Base-by-base conservation (phyloP, 2,113 vertebrate species). In the Zosterops borbonicus region DNA sequence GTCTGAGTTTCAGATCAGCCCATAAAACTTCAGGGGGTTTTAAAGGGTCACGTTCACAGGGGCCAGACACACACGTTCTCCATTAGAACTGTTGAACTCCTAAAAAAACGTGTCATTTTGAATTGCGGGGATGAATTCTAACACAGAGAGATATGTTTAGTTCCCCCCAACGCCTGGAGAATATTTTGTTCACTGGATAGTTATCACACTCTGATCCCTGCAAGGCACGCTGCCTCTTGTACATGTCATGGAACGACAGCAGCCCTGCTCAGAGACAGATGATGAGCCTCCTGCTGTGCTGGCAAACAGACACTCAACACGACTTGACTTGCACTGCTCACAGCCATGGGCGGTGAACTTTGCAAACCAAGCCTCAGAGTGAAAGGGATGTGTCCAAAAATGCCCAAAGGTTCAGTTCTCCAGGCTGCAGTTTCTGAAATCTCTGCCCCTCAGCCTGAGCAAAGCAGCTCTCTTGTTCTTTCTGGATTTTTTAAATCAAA, bases 311-410 rank as follows among this genome's bases (percentile, higher is more conserved):
- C 94, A 69, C 96, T 96, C 94, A 92, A 97, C 95, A 74, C 74
- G 97, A 97, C 82, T 96, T 97, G 97, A 97, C 97, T 98, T 97
- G 44, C 96, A 89, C 77, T 52, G 97, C 97, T 97, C 90, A 96
- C 92, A 94, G 97, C 96, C 97, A 97, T 5, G 75, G 90, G 83
- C 94, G 77, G 4, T 52, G 90, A 97, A 95, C 96, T 96, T 87
- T 69, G 85, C 82, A 95, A 94, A 93, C 7, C 67, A 95, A 94
- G 95, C 76, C 94, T 96, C 88, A 77, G 33, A 86, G 78, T 80
- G 60, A 70, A 83, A 42, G 84, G 42, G 42, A 90, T 27, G 92
- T 73, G 87, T 74, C 90, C 89, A 87, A 80, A 92, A 88, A 88
- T 95, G 95, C 91, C 95, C 96, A 92, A 55, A 94, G 91, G 80